Conservation (phyloP, 2,888 invertebrate species). For the Melipona beecheii region DNA sequence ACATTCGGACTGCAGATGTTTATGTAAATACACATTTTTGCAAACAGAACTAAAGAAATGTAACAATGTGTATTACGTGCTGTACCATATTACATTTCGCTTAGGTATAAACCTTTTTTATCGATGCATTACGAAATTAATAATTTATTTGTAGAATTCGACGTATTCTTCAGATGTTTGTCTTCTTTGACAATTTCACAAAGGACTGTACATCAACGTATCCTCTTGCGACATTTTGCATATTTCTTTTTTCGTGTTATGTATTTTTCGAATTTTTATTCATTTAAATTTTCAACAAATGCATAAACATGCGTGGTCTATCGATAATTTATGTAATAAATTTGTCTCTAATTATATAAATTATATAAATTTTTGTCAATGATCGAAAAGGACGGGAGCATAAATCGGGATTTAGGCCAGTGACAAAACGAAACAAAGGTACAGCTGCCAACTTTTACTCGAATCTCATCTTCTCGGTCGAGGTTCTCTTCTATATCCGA, state of each 20-base stretch:
- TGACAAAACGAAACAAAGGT: slow-evolving; percentile 11
- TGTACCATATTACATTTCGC: too few species aligned
- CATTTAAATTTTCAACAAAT: not conserved
- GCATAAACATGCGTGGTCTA: not conserved
- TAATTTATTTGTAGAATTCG: not conserved
- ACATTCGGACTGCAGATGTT: not conserved
- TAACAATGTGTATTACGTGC: too few species aligned
- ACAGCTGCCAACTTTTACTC: slow-evolving; percentile 34
- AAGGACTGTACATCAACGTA: not conserved
- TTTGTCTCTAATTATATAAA: too few species aligned
- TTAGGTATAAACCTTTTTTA: too few species aligned
- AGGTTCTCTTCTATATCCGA: slow-evolving; percentile 6
- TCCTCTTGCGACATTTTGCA: not conserved
- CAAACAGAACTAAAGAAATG: not conserved
- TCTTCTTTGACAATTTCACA: not conserved
- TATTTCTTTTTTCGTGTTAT: not conserved
- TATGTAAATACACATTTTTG: not conserved
- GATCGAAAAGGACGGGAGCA: not conserved
- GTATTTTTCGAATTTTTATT: not conserved
- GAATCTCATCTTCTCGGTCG: slow-evolving; percentile 15
- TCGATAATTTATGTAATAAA: not conserved
- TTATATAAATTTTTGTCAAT: not conserved
- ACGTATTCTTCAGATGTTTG: not conserved
- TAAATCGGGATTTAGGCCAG: slow-evolving; percentile 31
- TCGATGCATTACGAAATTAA: not conserved